These are phyloP conservation scores for Mastomys coucha DNA, from an alignment of 2,113 vertebrate genomes.

Conservation along the genomic window DNA sequence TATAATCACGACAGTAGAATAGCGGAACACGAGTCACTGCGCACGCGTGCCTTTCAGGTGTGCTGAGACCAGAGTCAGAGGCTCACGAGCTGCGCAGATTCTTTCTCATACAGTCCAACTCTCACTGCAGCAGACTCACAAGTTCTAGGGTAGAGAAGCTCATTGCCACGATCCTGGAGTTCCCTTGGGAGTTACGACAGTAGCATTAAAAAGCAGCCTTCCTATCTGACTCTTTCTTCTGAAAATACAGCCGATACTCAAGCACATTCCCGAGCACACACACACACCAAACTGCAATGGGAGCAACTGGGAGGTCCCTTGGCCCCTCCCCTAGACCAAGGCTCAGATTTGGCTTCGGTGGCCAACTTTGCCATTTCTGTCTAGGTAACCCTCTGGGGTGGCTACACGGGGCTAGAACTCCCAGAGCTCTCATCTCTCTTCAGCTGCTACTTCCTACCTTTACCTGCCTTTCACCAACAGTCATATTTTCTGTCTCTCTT, in stretches of 20 bases:
- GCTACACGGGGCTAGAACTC: neutral
- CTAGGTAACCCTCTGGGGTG: neutral
- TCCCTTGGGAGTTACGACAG: neutral
- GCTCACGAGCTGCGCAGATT: neutral
- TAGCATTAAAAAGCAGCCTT: neutral
- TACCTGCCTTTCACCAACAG: neutral
- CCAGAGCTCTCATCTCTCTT: neutral
- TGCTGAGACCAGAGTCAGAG: fast-evolving
- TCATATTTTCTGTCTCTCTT: neutral
- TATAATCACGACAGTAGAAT: neutral
- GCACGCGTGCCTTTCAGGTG: neutral
- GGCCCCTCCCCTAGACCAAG: neutral
- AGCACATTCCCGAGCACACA: fast-evolving
- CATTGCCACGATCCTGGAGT: neutral
- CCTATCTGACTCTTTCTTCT: neutral
- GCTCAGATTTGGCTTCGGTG: neutral
- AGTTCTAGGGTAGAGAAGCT: fast-evolving
- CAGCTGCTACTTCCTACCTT: too few relatives aligned
- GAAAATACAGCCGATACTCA: neutral
- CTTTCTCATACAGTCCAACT: neutral
- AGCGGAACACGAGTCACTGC: neutral
- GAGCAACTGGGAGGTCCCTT: neutral
- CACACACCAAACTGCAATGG: neutral
- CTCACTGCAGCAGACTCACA: fast-evolving
- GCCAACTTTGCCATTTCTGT: neutral